Percentiles rank a stretch among this genome's conserved stretches.
phyloP scores from a whole-genome alignment of 2,113 vertebrate species.

The Nicator chloris region DNA sequence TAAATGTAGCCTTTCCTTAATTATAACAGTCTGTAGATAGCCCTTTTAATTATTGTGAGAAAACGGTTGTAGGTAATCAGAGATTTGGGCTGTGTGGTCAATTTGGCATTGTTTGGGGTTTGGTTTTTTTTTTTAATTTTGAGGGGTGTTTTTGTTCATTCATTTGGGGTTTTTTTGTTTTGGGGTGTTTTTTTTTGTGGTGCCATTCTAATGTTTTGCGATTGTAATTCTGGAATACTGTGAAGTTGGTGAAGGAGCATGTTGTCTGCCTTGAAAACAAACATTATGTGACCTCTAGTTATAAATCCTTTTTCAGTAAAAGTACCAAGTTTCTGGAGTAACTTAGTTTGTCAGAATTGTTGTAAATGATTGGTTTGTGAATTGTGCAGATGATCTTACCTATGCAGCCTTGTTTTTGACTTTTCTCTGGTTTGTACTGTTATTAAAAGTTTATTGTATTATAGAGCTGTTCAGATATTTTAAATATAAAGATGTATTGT shows the following conservation, averaged over 20 bases:
- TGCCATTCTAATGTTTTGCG: conserved; percentile 23
- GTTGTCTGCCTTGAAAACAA: conserved; percentile 61
- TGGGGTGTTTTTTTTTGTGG: neutral
- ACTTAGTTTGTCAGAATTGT: conserved; percentile 67
- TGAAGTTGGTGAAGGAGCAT: conserved; percentile 53
- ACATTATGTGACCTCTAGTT: conserved; percentile 70
- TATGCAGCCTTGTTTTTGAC: conserved; percentile 92
- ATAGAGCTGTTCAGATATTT: conserved; percentile 91
- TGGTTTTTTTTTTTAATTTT: neutral
- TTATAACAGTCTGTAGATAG: neutral
- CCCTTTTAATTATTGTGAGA: neutral
- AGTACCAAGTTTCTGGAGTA: conserved; percentile 75
- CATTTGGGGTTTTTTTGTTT: neutral
- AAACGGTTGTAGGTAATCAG: neutral
- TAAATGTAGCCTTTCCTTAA: conserved; percentile 2
- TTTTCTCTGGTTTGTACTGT: conserved; percentile 83
- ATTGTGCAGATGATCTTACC: conserved; percentile 85
- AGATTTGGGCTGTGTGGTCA: neutral
- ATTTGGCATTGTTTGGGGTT: neutral
- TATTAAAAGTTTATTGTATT: conserved; percentile 91
- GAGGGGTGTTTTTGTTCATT: neutral
- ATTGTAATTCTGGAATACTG: conserved; percentile 33
- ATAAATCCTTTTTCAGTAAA: conserved; percentile 65
- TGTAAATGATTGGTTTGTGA: conserved; percentile 82
- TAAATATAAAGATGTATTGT: conserved; percentile 87